A percentile compares a stretch with the other conserved stretches of the same genome.
Evolutionary conservation across 2,888 invertebrate genomes (phyloP).

Genomic region (Caenorhabditis drosophilae): DNA sequence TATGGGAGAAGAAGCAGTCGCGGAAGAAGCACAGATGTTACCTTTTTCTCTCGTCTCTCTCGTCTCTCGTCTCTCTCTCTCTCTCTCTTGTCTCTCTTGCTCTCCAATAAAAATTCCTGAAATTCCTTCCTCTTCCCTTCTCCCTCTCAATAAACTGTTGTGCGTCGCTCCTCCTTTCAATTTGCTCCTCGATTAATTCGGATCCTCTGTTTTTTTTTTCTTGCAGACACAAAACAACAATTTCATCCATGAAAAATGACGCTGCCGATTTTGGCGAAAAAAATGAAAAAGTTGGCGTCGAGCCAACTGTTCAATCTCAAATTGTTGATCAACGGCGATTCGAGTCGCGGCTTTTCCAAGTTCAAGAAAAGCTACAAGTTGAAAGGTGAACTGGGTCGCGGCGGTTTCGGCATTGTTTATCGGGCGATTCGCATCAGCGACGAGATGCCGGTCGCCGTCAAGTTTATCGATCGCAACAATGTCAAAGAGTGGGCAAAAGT

Average conservation of each 20-base stretch:
- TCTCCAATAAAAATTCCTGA: no score
- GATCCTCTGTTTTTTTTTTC: no score
- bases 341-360: conserved; percentile 60
- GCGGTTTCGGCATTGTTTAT: conserved; percentile 57
- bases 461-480: conserved; percentile 63
- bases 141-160: no score
- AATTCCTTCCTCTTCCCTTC: no score
- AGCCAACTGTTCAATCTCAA: conserved; percentile 50
- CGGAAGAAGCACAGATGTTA: no score
- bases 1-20: no score
- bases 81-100: no score
- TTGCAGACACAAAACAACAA: no score
- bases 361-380: conserved; percentile 65
- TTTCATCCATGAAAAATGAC: conserved; percentile 35
- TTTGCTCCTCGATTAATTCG: no score
- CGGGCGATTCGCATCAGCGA: conserved; percentile 54
- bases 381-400: conserved; percentile 61
- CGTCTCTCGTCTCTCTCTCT: no score
- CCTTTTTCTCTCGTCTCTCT: no score
- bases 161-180: no score
- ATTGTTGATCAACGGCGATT: conserved; percentile 52
- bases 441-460: conserved; percentile 63
- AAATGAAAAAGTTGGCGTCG: conserved; percentile 51
- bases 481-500: conserved; percentile 62
- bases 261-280: conserved; percentile 52